phyloP scores from a whole-genome alignment of 1,140 invertebrate genomes.

The Sycophila sp. region DNA sequence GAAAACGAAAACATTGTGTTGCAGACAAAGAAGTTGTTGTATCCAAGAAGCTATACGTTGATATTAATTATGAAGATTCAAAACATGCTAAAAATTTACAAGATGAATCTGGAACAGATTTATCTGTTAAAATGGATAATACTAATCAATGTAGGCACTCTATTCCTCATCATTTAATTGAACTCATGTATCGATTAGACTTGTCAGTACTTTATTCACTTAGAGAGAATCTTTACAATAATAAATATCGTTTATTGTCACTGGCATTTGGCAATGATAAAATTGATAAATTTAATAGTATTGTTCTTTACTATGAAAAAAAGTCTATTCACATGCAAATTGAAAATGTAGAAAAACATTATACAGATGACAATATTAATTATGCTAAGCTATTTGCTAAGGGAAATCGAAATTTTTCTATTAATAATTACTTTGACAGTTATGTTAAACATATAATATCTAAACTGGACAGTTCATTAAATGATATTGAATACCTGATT shows the following conservation, averaged over 20 bases:
- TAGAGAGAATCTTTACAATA: constrained; percentile 34
- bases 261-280: constrained; percentile 38
- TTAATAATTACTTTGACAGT: constrained; percentile 42
- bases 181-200: constrained; percentile 35
- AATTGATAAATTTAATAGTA: constrained; percentile 38
- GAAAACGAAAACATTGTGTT: neutral
- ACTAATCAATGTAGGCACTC: neutral
- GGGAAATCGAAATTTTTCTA: constrained; percentile 26
- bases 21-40: neutral
- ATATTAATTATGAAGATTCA: neutral
- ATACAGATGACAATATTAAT: constrained; percentile 35
- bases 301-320: constrained; percentile 39
- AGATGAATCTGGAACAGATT: neutral
- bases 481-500: constrained; percentile 41
- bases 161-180: neutral
- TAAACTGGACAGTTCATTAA: constrained; percentile 22
- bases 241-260: constrained; percentile 38
- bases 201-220: constrained; percentile 39
- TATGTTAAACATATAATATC: constrained; percentile 37
- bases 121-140: neutral
- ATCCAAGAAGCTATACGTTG: neutral
- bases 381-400: constrained; percentile 42
- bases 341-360: constrained; percentile 43
- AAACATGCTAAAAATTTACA: too few relatives aligned
- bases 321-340: constrained; percentile 40